Percentiles rank a stretch among this genome's conserved stretches.
These are phyloP conservation scores for Apodemus agrarius DNA, from an alignment of 2,797 vertebrate species.

Conservation along the genomic window DNA sequence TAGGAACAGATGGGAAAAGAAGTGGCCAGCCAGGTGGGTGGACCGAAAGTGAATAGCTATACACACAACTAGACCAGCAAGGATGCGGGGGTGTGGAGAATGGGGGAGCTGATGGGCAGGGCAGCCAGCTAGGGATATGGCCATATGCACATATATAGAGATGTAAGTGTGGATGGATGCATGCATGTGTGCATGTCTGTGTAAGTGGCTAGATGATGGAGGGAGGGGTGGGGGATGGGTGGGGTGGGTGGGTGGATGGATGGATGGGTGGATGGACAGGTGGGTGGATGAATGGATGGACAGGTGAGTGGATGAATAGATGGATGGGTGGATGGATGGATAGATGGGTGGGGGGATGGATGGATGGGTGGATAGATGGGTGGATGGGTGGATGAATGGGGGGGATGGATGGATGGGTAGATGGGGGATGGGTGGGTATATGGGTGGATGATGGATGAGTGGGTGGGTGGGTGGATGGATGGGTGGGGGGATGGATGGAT, in stretches of 20 bases:
- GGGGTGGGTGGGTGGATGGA: not conserved
- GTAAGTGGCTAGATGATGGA: not conserved
- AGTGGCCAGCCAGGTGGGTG: no score
- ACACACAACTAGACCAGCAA: not conserved
- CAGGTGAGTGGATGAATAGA: not conserved
- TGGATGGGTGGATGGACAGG: no score
- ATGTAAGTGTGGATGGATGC: not conserved
- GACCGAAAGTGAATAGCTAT: not conserved
- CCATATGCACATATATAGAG: no score
- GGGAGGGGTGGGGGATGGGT: not conserved
- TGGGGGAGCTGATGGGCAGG: not conserved
- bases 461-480: not conserved
- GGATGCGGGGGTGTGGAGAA: no score
- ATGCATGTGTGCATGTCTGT: not conserved
- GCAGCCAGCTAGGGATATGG: not conserved
- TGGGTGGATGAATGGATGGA: fast-evolving
- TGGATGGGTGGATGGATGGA: no score
- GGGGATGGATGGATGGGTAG: no score
- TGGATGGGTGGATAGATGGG: no score
- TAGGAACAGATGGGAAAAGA: not conserved
- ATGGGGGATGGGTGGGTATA: no score
- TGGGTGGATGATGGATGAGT: no score
- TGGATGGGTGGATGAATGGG: no score
- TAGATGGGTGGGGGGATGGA: no score
- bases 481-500: no score